A percentile compares a stretch with the other conserved stretches of the same genome.
Conservation (phyloP, 2,888 invertebrate species). For the Plagodis dolabraria region DNA sequence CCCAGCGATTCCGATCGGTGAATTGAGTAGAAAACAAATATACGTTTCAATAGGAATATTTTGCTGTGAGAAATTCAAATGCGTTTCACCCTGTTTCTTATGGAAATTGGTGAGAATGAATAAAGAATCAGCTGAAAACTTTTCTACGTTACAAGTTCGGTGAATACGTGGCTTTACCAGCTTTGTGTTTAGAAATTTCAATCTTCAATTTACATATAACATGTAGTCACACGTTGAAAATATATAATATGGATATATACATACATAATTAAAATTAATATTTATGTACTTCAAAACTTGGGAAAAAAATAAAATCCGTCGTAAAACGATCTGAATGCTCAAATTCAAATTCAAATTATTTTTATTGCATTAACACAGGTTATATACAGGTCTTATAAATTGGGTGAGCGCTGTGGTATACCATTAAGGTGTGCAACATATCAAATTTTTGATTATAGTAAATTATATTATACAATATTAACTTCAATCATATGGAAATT, state of each 20-base stretch:
- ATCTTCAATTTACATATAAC: constrained; percentile 52
- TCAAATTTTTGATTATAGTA: too few species aligned
- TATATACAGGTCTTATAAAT: too few species aligned
- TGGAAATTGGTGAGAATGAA: constrained; percentile 71
- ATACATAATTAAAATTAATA: background rate
- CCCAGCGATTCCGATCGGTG: constrained; percentile 51
- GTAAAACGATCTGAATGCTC: too few species aligned
- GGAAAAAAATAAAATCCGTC: too few species aligned
- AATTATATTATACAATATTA: too few species aligned
- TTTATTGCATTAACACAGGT: too few species aligned
- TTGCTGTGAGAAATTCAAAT: constrained; percentile 68
- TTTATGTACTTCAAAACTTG: too few species aligned
- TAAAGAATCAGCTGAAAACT: constrained; percentile 62
- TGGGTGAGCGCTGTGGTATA: too few species aligned
- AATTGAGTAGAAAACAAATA: constrained; percentile 63
- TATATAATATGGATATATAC: background rate
- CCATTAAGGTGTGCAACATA: too few species aligned
- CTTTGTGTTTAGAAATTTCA: constrained; percentile 49
- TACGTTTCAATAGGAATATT: constrained; percentile 65
- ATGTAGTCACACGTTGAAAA: background rate
- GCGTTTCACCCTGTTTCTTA: constrained; percentile 63
- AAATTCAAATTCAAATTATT: too few species aligned
- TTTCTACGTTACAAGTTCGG: constrained; percentile 47
- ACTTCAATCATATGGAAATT: too few species aligned
- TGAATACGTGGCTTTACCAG: constrained; percentile 46